Percentiles rank a stretch among this genome's conserved stretches.
These are phyloP conservation scores for Tyto alba DNA, from an alignment of 2,113 vertebrate genomes.

Conservation along the genomic window DNA sequence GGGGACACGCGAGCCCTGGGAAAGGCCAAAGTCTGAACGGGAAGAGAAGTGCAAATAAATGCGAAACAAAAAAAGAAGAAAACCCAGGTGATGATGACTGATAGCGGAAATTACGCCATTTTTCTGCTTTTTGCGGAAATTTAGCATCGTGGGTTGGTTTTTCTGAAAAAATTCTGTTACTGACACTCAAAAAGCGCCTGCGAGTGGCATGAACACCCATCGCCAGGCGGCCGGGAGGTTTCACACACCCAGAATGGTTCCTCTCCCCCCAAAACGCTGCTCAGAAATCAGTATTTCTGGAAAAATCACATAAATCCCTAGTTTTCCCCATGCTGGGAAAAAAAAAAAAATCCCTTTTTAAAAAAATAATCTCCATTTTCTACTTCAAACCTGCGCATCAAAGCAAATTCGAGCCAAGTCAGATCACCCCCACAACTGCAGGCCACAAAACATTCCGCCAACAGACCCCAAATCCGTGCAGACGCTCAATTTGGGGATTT, in stretches of 20 bases:
- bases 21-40: neutral
- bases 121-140: neutral
- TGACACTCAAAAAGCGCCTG: neutral
- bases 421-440: rapidly evolving
- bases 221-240: neutral
- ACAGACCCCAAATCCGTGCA: neutral
- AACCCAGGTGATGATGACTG: no score
- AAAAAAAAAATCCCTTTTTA: no score
- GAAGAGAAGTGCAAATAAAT: neutral
- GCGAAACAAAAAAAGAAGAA: neutral
- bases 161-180: neutral
- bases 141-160: no score
- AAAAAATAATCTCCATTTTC: neutral
- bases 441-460: neutral
- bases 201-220: neutral
- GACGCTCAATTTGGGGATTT: neutral
- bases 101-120: neutral
- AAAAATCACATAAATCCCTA: neutral
- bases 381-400: neutral
- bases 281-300: neutral
- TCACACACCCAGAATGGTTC: neutral
- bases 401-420: neutral
- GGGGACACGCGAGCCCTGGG: no score
- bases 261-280: neutral
- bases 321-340: neutral